A percentile compares a stretch with the other conserved stretches of the same genome.
Conservation (phyloP, 2,888 invertebrate species). For the Isotomurus palustris region DNA sequence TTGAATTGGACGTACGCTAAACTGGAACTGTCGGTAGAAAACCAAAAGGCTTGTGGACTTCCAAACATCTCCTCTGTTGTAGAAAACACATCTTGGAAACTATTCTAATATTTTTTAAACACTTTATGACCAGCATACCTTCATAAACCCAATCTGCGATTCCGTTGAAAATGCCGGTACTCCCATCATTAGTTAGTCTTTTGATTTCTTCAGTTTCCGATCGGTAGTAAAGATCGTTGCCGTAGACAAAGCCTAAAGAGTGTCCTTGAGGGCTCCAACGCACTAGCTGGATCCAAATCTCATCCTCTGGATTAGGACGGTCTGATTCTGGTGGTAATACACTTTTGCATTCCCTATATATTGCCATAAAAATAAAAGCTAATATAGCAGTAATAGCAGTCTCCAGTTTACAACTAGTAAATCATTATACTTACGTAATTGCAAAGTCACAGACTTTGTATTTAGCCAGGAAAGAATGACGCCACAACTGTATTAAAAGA, state of each 20-base stretch:
- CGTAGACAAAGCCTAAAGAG: conserved; percentile 64
- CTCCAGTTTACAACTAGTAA: too few species aligned
- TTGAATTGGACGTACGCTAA: conserved; percentile 78
- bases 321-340: not conserved
- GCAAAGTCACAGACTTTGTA: conserved; percentile 65
- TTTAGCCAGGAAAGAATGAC: conserved; percentile 71
- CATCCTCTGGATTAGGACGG: not conserved
- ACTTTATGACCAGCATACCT: conserved; percentile 55
- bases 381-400: too few species aligned
- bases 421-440: conserved; percentile 52
- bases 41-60: conserved; percentile 82
- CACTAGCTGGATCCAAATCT: conserved; percentile 61
- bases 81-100: conserved; percentile 24
- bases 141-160: conserved; percentile 95
- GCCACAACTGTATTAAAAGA: conserved; percentile 63
- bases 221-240: conserved; percentile 74
- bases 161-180: conserved; percentile 68
- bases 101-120: not conserved
- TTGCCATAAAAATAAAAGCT: too few species aligned
- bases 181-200: conserved; percentile 61
- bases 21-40: conserved; percentile 71
- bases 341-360: too few species aligned
- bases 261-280: conserved; percentile 73
- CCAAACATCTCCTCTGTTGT: conserved; percentile 82
- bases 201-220: conserved; percentile 49